Percentiles rank a stretch among this genome's conserved stretches.
Evolutionary conservation across 2,797 vertebrate genomes (phyloP).

Genomic region (Pseudomugil gertrudae): DNA sequence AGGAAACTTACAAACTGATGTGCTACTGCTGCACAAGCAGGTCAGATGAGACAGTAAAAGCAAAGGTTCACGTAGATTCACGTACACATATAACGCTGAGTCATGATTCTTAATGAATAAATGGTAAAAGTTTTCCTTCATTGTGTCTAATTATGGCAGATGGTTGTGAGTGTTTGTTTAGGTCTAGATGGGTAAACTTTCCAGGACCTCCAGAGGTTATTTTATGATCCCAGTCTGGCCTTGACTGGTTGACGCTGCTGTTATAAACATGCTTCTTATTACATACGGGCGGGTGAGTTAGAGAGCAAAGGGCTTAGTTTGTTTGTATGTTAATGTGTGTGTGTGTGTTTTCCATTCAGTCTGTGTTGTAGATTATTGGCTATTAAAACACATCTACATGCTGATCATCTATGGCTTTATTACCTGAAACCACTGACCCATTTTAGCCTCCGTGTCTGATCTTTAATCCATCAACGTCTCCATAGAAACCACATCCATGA

Average conservation of each 20-base stretch:
- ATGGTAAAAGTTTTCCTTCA: background rate
- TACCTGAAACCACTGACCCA: no score
- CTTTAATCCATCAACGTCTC: no score
- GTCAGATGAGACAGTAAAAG: background rate
- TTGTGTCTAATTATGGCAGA: background rate
- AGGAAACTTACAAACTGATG: background rate
- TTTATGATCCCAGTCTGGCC: constrained; percentile 56
- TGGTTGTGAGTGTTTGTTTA: background rate
- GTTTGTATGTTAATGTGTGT: constrained; percentile 12
- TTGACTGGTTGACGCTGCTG: constrained; percentile 46
- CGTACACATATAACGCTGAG: background rate
- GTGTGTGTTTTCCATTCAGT: no score
- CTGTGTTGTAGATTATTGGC: no score
- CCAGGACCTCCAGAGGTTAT: constrained; percentile 10
- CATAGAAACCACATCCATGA: no score
- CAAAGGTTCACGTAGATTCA: background rate
- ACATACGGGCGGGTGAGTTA: constrained; percentile 1
- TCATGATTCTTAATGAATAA: background rate
- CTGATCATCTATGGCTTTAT: no score
- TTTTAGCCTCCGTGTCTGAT: no score
- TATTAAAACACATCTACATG: no score
- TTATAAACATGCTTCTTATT: constrained; percentile 60
- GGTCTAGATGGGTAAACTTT: constrained; percentile 37
- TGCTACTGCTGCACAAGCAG: background rate
- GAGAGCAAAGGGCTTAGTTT: background rate